Evolutionary conservation across 1,140 invertebrate species (phyloP), one percentile per base, ranked within the genome.

Genomic region (Zelostemma sp.): DNA sequence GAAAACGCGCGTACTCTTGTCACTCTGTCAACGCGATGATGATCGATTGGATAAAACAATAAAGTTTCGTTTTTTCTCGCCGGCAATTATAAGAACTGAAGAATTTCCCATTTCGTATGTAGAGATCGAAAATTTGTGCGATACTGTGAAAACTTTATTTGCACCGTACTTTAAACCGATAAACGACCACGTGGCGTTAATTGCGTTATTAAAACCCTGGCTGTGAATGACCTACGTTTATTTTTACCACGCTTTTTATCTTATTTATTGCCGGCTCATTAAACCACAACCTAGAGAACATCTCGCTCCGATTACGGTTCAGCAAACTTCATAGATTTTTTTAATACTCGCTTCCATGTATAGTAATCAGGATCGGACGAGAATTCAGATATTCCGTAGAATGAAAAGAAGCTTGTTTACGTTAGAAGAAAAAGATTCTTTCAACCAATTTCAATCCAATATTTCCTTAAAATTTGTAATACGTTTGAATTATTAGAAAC

Each of bases 121-220:
- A n/a, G n/a, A n/a, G n/a, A n/a, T n/a, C n/a, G n/a, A 28, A 28
- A 28, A 28, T 8, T 28, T 8, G 25, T 28, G 3, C 8, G 25
- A 28, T 28, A n/a, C n/a, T n/a, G 3, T 28, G 3, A 28, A 28
- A 28, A 43, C 14, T 43, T 43, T 15, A 43, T 43, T 14, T 16
- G 1, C 15, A 16, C 40, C 6, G 11, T 16, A 15, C 16, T 58
- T 41, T 48, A 49, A 9, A 15, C 45, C 49, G 46, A 68, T 68
- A 71, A 71, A 62, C 58, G 61, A 21, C 55, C 51, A 59, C 62
- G 41, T 21, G 47, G 62, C 65, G 62, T 68, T 68, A 71, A 65
- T 71, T 59, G 60, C 62, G 60, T 67, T 74, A 72, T 72, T 74
- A 63, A 68, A 74, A 66, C 49, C 58, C 15, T 41, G 15, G 12